These are phyloP conservation scores for Darwinula stevensoni DNA, from an alignment of 2,888 invertebrate genomes.

Conservation along the genomic window DNA sequence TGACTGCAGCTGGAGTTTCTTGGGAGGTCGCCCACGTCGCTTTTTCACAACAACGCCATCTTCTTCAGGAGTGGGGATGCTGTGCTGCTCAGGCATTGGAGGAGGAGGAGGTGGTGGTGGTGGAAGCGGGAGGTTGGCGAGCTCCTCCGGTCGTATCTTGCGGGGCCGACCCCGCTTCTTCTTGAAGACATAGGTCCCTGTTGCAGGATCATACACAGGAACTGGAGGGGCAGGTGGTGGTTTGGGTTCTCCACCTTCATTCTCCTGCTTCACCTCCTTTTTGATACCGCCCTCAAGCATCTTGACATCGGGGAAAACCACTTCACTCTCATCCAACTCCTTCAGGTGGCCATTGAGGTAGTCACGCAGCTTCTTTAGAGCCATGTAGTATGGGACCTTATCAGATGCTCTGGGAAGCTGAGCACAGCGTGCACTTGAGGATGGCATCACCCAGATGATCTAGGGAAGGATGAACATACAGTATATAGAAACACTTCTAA, in stretches of 20 bases:
- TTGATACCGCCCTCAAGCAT: conserved; percentile 4
- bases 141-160: conserved; percentile 20
- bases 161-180: conserved; percentile 26
- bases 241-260: conserved; percentile 5
- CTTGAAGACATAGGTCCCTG: conserved; percentile 8
- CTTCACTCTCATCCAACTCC: conserved; percentile 57
- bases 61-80: background rate
- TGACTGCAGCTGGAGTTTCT: too few species aligned
- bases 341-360: conserved; percentile 59
- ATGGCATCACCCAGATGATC: conserved; percentile 98
- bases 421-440: conserved; percentile 84
- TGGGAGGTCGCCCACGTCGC: background rate
- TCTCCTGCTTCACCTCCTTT: conserved; percentile 8
- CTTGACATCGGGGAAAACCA: conserved; percentile 28
- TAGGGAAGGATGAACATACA: conserved; percentile 26
- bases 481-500: background rate
- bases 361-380: conserved; percentile 79
- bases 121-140: background rate
- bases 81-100: background rate
- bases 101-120: background rate
- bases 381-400: conserved; percentile 90
- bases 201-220: background rate
- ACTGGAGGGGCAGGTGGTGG: background rate
- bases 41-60: conserved; percentile 2
- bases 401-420: conserved; percentile 89